phyloP scores from a whole-genome alignment of 2,797 vertebrate genomes.

The Gymnothorax javanicus region DNA sequence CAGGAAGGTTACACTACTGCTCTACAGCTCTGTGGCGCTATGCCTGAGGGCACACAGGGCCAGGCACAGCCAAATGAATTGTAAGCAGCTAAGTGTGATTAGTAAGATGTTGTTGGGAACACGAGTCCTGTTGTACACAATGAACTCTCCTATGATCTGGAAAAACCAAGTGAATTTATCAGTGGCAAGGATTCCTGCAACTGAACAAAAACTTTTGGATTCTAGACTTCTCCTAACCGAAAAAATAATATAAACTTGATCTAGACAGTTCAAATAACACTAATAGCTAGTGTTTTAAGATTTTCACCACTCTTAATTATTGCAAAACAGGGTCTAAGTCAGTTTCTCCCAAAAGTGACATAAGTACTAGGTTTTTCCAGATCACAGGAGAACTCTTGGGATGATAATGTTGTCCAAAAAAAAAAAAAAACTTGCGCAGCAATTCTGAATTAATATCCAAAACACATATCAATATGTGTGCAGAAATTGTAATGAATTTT shows the following conservation, averaged over 20 bases:
- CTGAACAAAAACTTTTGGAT: too few relatives aligned
- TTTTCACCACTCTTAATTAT: too few relatives aligned
- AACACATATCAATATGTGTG: background rate
- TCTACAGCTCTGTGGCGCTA: constrained; percentile 19
- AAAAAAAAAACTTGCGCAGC: background rate
- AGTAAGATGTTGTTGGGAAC: background rate
- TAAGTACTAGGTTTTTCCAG: too few relatives aligned
- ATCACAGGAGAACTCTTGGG: background rate
- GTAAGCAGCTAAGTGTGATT: constrained; percentile 21
- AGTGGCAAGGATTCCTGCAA: too few relatives aligned
- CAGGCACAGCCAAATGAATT: constrained; percentile 13
- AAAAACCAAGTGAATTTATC: too few relatives aligned
- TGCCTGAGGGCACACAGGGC: constrained; percentile 3
- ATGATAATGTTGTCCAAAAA: background rate
- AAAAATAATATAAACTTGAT: too few relatives aligned
- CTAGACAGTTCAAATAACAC: too few relatives aligned
- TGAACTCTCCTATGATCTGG: background rate
- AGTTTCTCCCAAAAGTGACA: too few relatives aligned
- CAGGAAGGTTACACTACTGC: constrained; percentile 16
- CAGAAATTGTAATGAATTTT: background rate
- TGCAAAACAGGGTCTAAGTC: too few relatives aligned
- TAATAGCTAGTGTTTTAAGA: too few relatives aligned
- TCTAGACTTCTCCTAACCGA: too few relatives aligned
- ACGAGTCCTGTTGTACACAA: background rate
- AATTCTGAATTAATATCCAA: background rate